Percentiles rank a stretch among this genome's conserved stretches.
phyloP scores from a whole-genome alignment of 2,888 invertebrate genomes.

The Terebella lapidaria region DNA sequence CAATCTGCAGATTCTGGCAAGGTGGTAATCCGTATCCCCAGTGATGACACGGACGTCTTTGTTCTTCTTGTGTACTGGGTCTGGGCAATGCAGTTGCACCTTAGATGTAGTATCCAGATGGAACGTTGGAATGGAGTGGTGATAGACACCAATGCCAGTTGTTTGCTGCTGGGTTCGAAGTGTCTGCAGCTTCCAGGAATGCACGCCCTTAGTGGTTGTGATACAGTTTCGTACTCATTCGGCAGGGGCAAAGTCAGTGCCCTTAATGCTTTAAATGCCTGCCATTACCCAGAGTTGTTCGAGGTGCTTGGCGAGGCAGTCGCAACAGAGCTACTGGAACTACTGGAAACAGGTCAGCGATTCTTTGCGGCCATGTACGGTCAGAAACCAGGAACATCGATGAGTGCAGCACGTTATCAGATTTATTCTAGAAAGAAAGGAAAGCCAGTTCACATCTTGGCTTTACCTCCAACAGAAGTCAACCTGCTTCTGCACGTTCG shows the following conservation, averaged over 20 bases:
- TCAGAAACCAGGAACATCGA: not conserved
- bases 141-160: not conserved
- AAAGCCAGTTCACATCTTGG: not conserved
- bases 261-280: not conserved
- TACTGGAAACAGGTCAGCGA: not conserved
- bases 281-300: not conserved
- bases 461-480: not conserved
- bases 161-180: not conserved
- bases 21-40: not conserved
- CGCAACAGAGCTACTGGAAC: no score
- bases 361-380: not conserved
- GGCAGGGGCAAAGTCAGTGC: not conserved
- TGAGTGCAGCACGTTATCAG: not conserved
- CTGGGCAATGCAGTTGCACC: not conserved
- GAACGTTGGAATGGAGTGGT: not conserved
- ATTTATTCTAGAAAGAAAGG: not conserved
- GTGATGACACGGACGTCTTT: not conserved
- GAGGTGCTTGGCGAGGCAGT: not conserved
- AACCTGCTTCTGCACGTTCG: not conserved
- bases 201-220: not conserved
- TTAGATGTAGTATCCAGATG: not conserved
- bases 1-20: not conserved
- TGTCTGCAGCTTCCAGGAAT: not conserved
- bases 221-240: not conserved
- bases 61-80: not conserved